A percentile compares a stretch with the other conserved stretches of the same genome.
Conservation (phyloP, 2,797 vertebrate species). For the Nothura maculosa region DNA sequence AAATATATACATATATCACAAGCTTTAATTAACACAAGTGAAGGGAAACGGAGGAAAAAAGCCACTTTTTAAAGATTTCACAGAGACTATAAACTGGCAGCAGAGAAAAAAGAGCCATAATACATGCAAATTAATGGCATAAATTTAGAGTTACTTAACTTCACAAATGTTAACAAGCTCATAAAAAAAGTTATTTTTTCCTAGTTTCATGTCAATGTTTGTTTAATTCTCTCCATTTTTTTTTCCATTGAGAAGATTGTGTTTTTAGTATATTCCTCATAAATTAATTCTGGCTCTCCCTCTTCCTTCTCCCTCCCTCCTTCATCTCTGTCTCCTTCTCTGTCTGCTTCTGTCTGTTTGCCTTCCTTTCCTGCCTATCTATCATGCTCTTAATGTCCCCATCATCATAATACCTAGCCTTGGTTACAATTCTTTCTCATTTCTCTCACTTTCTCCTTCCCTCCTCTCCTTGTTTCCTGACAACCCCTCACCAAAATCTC, state of each 20-base stretch:
- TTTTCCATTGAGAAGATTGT: constrained; percentile 59
- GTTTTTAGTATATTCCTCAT: constrained; percentile 57
- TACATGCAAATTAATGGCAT: constrained; percentile 78
- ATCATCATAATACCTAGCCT: constrained; percentile 16
- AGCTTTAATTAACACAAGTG: constrained; percentile 76
- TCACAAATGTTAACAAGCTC: constrained; percentile 82
- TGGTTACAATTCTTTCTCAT: neutral
- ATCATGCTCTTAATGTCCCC: constrained; percentile 28
- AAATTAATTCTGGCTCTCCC: constrained; percentile 64
- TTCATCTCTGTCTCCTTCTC: constrained; percentile 6
- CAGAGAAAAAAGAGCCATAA: constrained; percentile 45
- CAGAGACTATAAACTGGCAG: constrained; percentile 65
- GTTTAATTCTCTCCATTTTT: constrained; percentile 62
- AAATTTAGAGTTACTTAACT: constrained; percentile 80
- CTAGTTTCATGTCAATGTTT: constrained; percentile 60
- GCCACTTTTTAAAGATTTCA: constrained; percentile 72
- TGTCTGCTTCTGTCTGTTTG: constrained; percentile 26
- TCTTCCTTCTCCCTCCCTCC: neutral
- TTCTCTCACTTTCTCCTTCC: constrained; percentile 5
- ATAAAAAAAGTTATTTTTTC: constrained; percentile 78
- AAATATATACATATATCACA: constrained; percentile 69
- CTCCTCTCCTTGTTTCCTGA: neutral
- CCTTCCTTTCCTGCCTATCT: constrained; percentile 44
- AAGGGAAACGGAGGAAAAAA: constrained; percentile 66
- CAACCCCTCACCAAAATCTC: too few relatives aligned